These are phyloP conservation scores for Eupithecia subfuscata DNA, from an alignment of 2,888 invertebrate genomes.

Conservation along the genomic window DNA sequence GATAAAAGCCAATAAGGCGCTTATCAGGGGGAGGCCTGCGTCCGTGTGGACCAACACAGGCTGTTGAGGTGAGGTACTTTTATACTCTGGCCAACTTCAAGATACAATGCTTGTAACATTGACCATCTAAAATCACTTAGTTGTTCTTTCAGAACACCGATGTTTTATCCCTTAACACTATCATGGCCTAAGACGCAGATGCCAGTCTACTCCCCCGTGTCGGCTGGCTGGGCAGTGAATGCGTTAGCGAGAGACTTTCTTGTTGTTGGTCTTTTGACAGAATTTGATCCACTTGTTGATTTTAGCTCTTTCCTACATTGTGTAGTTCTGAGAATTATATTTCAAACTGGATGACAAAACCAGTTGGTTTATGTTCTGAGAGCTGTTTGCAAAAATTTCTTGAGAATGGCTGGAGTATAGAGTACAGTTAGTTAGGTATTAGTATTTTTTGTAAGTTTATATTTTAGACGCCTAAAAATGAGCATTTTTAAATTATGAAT, in stretches of 20 bases:
- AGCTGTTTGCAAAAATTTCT: not conserved
- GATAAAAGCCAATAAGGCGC: no score
- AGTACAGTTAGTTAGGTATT: not conserved
- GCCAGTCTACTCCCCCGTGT: no score
- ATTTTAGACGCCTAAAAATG: no score
- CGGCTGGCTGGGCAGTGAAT: no score
- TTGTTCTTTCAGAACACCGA: no score
- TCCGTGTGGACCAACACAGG: no score
- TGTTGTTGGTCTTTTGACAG: not conserved
- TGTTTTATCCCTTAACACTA: not conserved
- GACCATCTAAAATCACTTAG: not conserved
- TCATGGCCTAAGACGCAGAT: no score
- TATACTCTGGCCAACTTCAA: not conserved
- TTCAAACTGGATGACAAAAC: not conserved
- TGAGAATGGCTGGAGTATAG: not conserved
- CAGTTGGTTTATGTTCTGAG: not conserved
- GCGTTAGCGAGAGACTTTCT: no score
- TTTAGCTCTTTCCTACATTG: not conserved
- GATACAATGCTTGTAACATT: not conserved
- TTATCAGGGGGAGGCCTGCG: no score
- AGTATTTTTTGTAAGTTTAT: no score
- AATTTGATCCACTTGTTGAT: not conserved
- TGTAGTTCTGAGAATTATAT: not conserved
- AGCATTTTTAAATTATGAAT: not conserved
- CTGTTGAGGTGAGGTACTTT: no score